phyloP scores from a whole-genome alignment of 64 coral and sea anemone genomes.

The Stichodactyla mertensii region DNA sequence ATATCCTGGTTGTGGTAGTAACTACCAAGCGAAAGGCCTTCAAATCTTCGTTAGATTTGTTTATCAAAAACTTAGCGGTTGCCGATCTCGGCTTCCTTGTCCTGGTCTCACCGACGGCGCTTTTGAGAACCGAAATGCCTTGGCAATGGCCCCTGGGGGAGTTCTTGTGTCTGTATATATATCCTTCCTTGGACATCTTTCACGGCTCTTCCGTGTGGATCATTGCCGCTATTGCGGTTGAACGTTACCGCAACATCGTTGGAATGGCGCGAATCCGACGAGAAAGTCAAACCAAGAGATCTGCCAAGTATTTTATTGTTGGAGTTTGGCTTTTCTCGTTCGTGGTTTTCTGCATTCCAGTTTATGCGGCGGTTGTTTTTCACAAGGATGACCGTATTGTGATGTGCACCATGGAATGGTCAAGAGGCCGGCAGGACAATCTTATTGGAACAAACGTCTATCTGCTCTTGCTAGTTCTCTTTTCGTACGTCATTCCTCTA shows the following conservation, averaged over 20 bases:
- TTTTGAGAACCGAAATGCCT: background rate
- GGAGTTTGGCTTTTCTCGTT: constrained; percentile 1
- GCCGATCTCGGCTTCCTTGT: constrained; percentile 31
- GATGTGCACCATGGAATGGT: background rate
- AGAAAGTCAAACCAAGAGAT: background rate
- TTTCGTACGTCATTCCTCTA: constrained; percentile 39
- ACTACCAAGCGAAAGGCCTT: constrained; percentile 14
- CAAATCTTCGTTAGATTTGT: constrained; percentile 10
- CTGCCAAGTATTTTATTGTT: background rate
- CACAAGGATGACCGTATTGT: background rate
- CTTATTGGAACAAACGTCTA: background rate
- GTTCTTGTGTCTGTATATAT: constrained; percentile 26
- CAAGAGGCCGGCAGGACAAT: background rate
- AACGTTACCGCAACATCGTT: constrained; percentile 20
- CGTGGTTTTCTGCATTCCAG: constrained; percentile 18
- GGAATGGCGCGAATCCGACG: constrained; percentile 13
- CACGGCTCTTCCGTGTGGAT: constrained; percentile 38
- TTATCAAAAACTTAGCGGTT: constrained; percentile 32
- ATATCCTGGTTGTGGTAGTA: constrained; percentile 20
- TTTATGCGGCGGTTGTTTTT: background rate
- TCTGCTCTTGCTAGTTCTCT: background rate
- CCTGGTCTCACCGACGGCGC: background rate
- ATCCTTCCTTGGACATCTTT: constrained; percentile 18
- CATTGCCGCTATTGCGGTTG: constrained; percentile 22
- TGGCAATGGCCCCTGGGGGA: constrained; percentile 27